A percentile compares a stretch with the other conserved stretches of the same genome.
These are phyloP conservation scores for Otolemur crassicaudatus DNA, from an alignment of 2,797 vertebrate species.

Conservation along the genomic window DNA sequence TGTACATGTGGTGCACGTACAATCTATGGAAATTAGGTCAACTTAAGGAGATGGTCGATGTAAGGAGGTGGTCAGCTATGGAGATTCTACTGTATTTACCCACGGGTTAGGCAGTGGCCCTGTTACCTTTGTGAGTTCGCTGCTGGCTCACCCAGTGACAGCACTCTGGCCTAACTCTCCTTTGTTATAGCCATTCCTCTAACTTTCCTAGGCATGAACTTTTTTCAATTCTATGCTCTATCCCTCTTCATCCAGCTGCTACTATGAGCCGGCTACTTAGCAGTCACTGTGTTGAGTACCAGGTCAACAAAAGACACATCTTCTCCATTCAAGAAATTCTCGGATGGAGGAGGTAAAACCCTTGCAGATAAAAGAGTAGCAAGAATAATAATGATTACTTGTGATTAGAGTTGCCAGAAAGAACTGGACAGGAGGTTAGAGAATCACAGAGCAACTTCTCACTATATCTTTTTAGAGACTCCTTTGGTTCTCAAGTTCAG, in stretches of 20 bases:
- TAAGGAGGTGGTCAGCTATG: too few relatives aligned
- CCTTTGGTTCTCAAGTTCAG: constrained; percentile 30
- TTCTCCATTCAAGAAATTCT: background rate
- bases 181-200: background rate
- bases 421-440: background rate
- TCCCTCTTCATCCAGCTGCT: background rate
- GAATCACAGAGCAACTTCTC: background rate
- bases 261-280: background rate
- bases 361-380: background rate
- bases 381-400: background rate
- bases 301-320: background rate
- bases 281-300: background rate
- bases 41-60: too few relatives aligned
- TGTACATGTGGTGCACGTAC: too few relatives aligned
- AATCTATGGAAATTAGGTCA: too few relatives aligned
- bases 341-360: background rate
- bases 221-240: background rate
- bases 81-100: background rate
- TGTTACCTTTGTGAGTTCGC: background rate
- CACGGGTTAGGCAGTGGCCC: background rate
- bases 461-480: background rate
- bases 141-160: background rate
- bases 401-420: background rate
- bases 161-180: background rate
- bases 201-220: background rate